phyloP scores from a whole-genome alignment of 2,888 invertebrate species.

The Anorthoa munda region DNA sequence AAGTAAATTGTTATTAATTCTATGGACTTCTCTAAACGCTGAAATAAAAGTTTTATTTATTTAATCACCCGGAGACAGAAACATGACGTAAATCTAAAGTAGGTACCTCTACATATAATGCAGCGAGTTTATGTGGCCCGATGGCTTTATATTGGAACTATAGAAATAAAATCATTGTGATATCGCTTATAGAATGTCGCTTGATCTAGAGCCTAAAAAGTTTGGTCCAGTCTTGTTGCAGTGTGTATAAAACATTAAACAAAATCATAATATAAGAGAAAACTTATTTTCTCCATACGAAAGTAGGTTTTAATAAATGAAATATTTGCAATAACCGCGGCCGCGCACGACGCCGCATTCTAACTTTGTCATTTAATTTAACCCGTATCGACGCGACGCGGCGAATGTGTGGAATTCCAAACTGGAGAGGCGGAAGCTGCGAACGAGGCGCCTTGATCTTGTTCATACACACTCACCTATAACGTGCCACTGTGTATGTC shows the following conservation, averaged over 20 bases:
- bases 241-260: slow-evolving; percentile 11
- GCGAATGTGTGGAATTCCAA: slow-evolving; percentile 78
- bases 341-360: slow-evolving; percentile 56
- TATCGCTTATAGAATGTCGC: too few species aligned
- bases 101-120: too few species aligned
- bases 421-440: slow-evolving; percentile 85
- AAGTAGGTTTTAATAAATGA: slow-evolving; percentile 65
- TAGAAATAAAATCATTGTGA: too few species aligned
- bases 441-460: slow-evolving; percentile 86
- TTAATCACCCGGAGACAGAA: too few species aligned
- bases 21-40: too few species aligned
- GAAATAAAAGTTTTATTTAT: too few species aligned
- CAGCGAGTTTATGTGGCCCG: too few species aligned
- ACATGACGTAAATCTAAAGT: too few species aligned
- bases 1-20: too few species aligned
- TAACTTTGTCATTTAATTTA: slow-evolving; percentile 70
- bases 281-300: slow-evolving; percentile 44
- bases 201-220: too few species aligned
- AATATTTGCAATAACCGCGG: slow-evolving; percentile 66
- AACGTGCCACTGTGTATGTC: slow-evolving; percentile 51
- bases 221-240: not conserved
- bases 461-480: slow-evolving; percentile 70
- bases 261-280: slow-evolving; percentile 34
- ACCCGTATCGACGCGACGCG: slow-evolving; percentile 65
- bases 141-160: too few species aligned